Evolutionary conservation across 2,888 invertebrate genomes (phyloP).

Genomic region (Chalcosyrphus nemorum): DNA sequence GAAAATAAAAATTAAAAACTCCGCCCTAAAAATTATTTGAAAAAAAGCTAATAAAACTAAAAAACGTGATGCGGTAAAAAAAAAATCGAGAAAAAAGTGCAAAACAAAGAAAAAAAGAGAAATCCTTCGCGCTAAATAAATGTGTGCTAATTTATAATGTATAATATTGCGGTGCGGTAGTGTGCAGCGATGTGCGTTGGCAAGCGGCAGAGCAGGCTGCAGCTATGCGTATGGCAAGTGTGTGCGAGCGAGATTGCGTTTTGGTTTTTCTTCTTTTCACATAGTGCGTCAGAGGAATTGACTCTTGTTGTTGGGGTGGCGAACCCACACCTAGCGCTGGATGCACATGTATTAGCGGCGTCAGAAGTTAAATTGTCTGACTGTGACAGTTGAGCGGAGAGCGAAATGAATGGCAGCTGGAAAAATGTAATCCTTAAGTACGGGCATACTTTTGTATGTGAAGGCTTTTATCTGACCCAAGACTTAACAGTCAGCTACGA

Average conservation of each 20-base stretch:
- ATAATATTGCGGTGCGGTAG: conserved; percentile 68
- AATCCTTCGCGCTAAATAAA: conserved; percentile 62
- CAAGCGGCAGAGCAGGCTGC: conserved; percentile 43
- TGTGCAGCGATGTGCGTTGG: conserved; percentile 49
- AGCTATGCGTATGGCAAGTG: conserved; percentile 11
- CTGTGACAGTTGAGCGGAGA: not conserved
- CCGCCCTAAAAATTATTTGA: conserved; percentile 80
- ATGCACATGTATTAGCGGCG: conserved; percentile 4
- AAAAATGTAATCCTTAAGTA: no score
- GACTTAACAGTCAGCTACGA: no score
- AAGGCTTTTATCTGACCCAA: no score
- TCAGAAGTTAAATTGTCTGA: conserved; percentile 24
- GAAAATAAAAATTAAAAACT: conserved; percentile 81
- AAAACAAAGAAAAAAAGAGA: conserved; percentile 37
- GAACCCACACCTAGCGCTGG: not conserved
- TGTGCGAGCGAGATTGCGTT: conserved; percentile 37
- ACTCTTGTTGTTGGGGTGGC: not conserved
- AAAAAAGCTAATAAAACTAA: conserved; percentile 73
- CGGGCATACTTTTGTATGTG: no score
- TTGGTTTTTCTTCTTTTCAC: conserved; percentile 36
- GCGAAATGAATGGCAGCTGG: not conserved
- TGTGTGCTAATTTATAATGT: conserved; percentile 80
- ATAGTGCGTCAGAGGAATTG: conserved; percentile 45
- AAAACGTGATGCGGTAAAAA: conserved; percentile 68
- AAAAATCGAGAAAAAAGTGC: conserved; percentile 7